Base-by-base conservation (phyloP, 2,113 vertebrate genomes). In the Boulengeromyrus knoepffleri region DNA sequence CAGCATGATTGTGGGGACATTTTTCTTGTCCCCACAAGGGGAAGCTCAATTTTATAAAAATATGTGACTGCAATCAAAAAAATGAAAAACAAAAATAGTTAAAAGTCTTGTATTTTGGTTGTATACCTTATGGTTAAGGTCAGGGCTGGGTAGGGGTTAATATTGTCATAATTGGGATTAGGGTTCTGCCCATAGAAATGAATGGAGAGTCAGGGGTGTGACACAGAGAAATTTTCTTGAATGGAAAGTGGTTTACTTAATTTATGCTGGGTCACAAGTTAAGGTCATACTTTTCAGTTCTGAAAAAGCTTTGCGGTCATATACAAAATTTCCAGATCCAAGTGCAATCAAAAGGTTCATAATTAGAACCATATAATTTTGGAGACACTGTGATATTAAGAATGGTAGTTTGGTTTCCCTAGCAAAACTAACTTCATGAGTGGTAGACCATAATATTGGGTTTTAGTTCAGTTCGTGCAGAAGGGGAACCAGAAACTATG, bases 381-480 rank as follows among this genome's bases (percentile, higher is more conserved):
- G 62, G 91, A 92, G 92, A 94, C 94, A 94, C 95, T 93, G 94
- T 94, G 93, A 95, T 96, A 95, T 96, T 96, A 94, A 96, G 95
- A 93, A 95, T 94, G 95, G 95, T 94, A 95, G 94, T 92, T 95
- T 89, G 96, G 94, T 94, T 95, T 94, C 93, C 94, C 92, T 92
- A 94, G 95, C 94, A 93, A 96, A 96, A 95, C 95, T 95, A 94
- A 96, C 94, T 95, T 94, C 90, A 95, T 93, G 93, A 93, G 95
- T 88, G 93, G 94, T 94, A 94, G 93, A 96, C 95, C 95, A 96
- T 96, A 95, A 96, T 96, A 95, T 93, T 70, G 93, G 95, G 94
- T 94, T 95, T 90, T 89, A 89, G 49, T 91, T 88, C 88, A 58
- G 90, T 84, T 39, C 7, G 85, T 86, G 90, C 56, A 42, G 92